Evolutionary conservation across 2,113 vertebrate species (phyloP), one percentile per base, ranked within the genome.

Genomic region (Siniperca knerii): DNA sequence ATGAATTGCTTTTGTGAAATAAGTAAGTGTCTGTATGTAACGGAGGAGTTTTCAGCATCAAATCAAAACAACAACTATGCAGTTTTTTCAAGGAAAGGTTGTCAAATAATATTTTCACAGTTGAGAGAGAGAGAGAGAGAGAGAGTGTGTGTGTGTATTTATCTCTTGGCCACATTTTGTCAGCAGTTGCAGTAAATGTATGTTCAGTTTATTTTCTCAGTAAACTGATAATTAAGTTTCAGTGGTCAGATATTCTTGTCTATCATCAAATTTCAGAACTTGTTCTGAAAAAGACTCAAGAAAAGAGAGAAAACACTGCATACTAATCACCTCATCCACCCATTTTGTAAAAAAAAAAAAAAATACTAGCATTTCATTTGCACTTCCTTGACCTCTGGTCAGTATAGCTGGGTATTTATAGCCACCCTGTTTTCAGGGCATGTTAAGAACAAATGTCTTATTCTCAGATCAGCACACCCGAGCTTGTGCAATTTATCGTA

Each of bases 391-490:
- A 52, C 42, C 71, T 69, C 46, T 79, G 55, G 23, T 67, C 23
- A 0, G 20, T 60, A 8, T 21, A 40, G 68, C 55, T 2, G 62
- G 13, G 4, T 91, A 88, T 88, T 93, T 85, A 82, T 90, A 92
- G 77, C 50, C 62, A 25, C 12, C 0, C 23, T 83, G 46, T 82
- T 90, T 86, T 82, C 33, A 62, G 55, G 69, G 55, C 3, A 7
- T 75, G 35, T 75, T 65, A 71, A 54, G 21, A 85, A 77, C 79
- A 91, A 85, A 88, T 33, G 66, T 85, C 57, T 84, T 91, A 44
- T 83, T 82, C 55, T 78, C 75, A 78, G 65, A 81, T 72, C 78
- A 79, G 60, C 73, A 54, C 69, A 0, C 66, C 29, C 37, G 1
- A 71, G 46, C 21, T 50, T 6, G 23, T 50, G n/a, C 46, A 65